Evolutionary conservation across 92 coral and sea anemone genomes (phyloP), one percentile per base, ranked within the genome.

Genomic region (Umimayanthus kanabou): DNA sequence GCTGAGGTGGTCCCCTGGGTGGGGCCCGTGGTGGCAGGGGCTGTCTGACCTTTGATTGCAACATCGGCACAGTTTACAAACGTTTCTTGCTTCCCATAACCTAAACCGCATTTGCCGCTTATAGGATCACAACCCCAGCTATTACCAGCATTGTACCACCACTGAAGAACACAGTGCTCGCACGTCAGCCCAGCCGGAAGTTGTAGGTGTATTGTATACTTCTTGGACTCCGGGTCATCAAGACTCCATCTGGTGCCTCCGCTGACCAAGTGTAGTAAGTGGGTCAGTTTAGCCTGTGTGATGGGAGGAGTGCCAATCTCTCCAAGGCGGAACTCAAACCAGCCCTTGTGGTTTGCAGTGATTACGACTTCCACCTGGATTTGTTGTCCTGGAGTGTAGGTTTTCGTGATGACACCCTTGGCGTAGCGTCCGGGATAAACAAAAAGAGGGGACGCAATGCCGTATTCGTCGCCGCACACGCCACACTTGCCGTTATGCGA

Each of bases 271-370:
- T 39, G 88, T n/a, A 95, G 82, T 30, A 95, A 89, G 80, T 86
- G 69, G 29, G 25, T 93, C 39, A 95, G 92, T 33, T 93, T 93
- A 75, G 81, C 82, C 87, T 95, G 96, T 9, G 93, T 95, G 86
- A 95, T 91, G 83, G 98, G 96, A 9, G 92, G 93, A 0, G 80
- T 85, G 2, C 93, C 94, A 40, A 95, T 90, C 9, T 87, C 73
- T 15, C 96, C 98, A 49, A 95, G 90, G 45, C 98, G 76, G 86
- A 92, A 95, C 85, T 89, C 88, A 45, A 93, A 95, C 78, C 88
- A 70, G 25, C 98, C 98, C 39, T 93, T 82, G 49, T 95, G 98
- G 72, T 95, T 93, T 83, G 96, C 90, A 42, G 98, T 95, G 39
- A 95, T 93, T 30, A 85, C 92, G 55, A 93, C 91, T 79, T 80